Evolutionary conservation across 2,113 vertebrate genomes (phyloP), one percentile per base, ranked within the genome.

Genomic region (Panurus biarmicus): DNA sequence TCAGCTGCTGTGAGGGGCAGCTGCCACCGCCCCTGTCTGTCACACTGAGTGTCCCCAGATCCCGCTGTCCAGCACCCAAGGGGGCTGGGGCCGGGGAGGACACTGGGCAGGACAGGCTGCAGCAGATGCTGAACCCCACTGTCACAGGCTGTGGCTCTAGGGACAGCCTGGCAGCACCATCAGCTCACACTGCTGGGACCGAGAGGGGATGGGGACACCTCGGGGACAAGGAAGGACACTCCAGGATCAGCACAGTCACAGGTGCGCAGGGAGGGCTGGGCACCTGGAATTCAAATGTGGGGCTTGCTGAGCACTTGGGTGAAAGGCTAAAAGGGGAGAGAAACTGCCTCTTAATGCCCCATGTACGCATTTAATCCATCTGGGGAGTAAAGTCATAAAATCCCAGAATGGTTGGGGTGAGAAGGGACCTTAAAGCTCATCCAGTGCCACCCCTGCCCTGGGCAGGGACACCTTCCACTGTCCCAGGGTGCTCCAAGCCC

Each of bases 201-300:
- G 10, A 20, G 2, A 14, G 82, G 79, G 56, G n/a, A 29, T 5
- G 50, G 67, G 29, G 67, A 61, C 83, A 88, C 58, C 57, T 10
- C 1, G 15, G 82, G 85, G 75, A 77, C 6, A 65, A 6, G 0
- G 3, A 40, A 28, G 50, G 88, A 51, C 51, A 23, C 44, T 18
- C 5, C 0, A 38, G 83, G 33, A 33, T 22, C 4, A 31, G 62
- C 62, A 57, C 53, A 62, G 74, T 5, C 35, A 36, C 28, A 11
- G 40, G 42, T 38, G 3, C 13, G 2, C 45, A 72, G 47, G 0
- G 5, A 69, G 71, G 45, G 90, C 57, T 14, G 2, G 0, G 28
- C 1, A 1, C 6, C 38, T 36, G 38, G 9, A 10, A n/a, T 0
- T 20, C 61, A 45, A 21, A 44, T 3, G 7, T 61, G 1, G 5